Conservation (phyloP, 2,797 vertebrate species). For the Parauchenoglanis punctatus region DNA sequence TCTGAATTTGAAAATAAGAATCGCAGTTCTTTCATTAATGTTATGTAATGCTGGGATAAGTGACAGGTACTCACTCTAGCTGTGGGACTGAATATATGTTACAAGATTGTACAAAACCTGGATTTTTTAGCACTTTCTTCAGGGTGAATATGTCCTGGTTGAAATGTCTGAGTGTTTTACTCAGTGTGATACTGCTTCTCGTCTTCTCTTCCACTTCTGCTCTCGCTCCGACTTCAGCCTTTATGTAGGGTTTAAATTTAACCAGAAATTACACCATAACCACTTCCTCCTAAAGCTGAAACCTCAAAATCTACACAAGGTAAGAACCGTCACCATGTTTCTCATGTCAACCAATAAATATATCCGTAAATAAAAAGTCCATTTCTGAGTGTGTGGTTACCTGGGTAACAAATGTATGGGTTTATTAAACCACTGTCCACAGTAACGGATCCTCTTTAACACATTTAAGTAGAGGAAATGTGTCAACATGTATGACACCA, state of each 20-base stretch:
- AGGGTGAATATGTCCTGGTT: background rate
- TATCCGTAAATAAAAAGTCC: no score
- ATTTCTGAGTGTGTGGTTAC: background rate
- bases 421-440: background rate
- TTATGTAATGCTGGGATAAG: background rate
- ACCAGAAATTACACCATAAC: conserved; percentile 9
- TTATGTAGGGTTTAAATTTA: conserved; percentile 53
- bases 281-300: conserved; percentile 43
- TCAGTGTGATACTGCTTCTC: background rate
- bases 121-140: background rate
- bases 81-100: background rate
- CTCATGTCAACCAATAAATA: background rate
- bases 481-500: background rate
- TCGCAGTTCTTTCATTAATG: background rate
- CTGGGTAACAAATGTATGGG: background rate
- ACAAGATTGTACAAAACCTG: background rate
- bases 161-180: background rate
- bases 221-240: background rate
- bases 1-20: background rate
- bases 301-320: conserved; percentile 2
- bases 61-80: background rate
- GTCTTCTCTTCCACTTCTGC: background rate
- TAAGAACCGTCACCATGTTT: background rate
- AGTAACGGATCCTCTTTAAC: background rate
- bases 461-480: background rate